These are phyloP conservation scores for Anguilla japonica DNA, from an alignment of 2,113 vertebrate genomes.

Conservation along the genomic window DNA sequence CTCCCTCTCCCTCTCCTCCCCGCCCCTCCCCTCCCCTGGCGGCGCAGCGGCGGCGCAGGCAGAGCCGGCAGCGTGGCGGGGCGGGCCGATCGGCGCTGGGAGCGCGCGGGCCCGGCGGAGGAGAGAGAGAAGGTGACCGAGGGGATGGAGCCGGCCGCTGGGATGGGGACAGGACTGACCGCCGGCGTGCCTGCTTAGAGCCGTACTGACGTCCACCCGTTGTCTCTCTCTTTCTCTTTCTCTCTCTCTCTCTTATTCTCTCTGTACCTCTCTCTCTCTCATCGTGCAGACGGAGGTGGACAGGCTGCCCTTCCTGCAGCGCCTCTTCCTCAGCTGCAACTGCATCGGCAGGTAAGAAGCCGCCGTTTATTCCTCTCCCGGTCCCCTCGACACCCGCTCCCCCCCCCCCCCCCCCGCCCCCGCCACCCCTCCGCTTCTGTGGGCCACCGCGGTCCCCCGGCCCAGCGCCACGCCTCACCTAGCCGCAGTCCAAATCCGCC, in stretches of 20 bases:
- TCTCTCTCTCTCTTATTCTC: conserved; percentile 35
- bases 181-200: background rate
- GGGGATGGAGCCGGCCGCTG: background rate
- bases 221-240: conserved; percentile 46
- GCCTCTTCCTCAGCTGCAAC: conserved; percentile 96
- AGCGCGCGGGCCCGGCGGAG: background rate
- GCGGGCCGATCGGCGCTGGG: conserved; percentile 19
- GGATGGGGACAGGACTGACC: background rate
- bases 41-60: background rate
- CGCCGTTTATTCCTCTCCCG: conserved; percentile 41
- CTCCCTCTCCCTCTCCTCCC: conserved; percentile 11
- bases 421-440: background rate
- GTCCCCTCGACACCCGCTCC: conserved; percentile 20
- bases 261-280: conserved; percentile 34
- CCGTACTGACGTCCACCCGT: conserved; percentile 44
- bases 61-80: background rate
- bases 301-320: conserved; percentile 87
- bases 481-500: background rate
- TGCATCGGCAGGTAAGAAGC: conserved; percentile 90
- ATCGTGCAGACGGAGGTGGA: conserved; percentile 89
- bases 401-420: background rate
- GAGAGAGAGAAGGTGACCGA: conserved; percentile 55
- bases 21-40: background rate
- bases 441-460: conserved; percentile 23
- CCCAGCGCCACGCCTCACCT: conserved; percentile 8